phyloP scores from a whole-genome alignment of 2,888 invertebrate species.

The Eilema depressum region DNA sequence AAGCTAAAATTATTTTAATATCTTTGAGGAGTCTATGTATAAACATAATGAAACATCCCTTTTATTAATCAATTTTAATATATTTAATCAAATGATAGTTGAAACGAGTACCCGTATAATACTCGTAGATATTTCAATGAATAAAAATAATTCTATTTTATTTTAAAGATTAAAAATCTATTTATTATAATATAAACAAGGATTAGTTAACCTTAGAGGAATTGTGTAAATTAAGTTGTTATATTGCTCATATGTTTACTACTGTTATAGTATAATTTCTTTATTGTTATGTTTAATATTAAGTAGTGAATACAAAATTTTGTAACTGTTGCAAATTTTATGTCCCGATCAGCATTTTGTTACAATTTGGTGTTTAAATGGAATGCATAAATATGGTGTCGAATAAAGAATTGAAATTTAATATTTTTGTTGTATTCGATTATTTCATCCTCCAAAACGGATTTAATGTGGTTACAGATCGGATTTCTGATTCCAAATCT shows the following conservation, averaged over 20 bases:
- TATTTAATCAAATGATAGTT: slow-evolving; percentile 17
- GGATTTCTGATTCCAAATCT: neutral
- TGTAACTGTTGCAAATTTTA: slow-evolving; percentile 23
- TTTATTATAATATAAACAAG: slow-evolving; percentile 18
- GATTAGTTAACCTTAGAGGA: slow-evolving; percentile 50
- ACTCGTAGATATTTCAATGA: slow-evolving; percentile 32
- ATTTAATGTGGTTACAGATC: neutral
- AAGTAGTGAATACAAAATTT: slow-evolving; percentile 20
- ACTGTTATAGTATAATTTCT: slow-evolving; percentile 46
- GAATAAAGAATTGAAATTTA: slow-evolving; percentile 77
- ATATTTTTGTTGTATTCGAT: slow-evolving; percentile 31
- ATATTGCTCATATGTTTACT: slow-evolving; percentile 36
- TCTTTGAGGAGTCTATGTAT: neutral
- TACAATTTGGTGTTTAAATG: slow-evolving; percentile 84
- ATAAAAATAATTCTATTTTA: slow-evolving; percentile 14
- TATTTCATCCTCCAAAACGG: neutral
- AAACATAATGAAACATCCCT: slow-evolving; percentile 10
- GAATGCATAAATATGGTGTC: slow-evolving; percentile 84
- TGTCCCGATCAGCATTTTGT: slow-evolving; percentile 77
- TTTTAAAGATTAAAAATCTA: slow-evolving; percentile 17
- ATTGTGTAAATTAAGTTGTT: slow-evolving; percentile 54
- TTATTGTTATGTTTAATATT: slow-evolving; percentile 27
- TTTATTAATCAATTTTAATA: slow-evolving; percentile 14
- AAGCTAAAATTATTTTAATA: neutral
- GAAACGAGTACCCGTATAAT: slow-evolving; percentile 34